Conservation (phyloP, 2,888 invertebrate species). For the Carabus problematicus region DNA sequence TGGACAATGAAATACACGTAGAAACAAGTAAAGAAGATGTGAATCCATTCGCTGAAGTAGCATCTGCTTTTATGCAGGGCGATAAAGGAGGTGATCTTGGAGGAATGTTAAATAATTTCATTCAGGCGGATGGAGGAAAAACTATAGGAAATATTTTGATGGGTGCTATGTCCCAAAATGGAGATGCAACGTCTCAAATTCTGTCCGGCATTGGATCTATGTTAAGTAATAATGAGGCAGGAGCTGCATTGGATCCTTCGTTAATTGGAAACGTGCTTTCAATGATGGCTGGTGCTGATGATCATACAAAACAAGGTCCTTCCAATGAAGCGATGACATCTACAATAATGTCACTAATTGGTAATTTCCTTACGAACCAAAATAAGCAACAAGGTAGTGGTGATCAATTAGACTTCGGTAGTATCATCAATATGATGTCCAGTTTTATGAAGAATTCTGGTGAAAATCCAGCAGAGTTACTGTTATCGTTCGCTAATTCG, state of each 20-base stretch:
- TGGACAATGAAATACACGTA: conserved; percentile 49
- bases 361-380: conserved; percentile 9
- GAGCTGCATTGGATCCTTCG: conserved; percentile 64
- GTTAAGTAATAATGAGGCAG: conserved; percentile 49
- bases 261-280: conserved; percentile 67
- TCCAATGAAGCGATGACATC: background rate
- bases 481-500: conserved; percentile 70
- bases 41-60: conserved; percentile 73
- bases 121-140: conserved; percentile 72
- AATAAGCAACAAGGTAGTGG: background rate
- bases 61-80: conserved; percentile 70
- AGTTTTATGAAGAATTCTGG: conserved; percentile 19
- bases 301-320: background rate
- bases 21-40: conserved; percentile 62
- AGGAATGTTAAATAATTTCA: conserved; percentile 70
- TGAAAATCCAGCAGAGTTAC: conserved; percentile 69
- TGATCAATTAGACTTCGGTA: conserved; percentile 17
- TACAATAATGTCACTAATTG: conserved; percentile 11
- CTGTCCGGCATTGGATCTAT: conserved; percentile 53
- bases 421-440: background rate
- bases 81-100: conserved; percentile 68
- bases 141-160: conserved; percentile 59
- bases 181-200: conserved; percentile 53
- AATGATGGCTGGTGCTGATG: conserved; percentile 59
- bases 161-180: conserved; percentile 43